Evolutionary conservation across 2,113 vertebrate species (phyloP).

Genomic region (Boleophthalmus pectinirostris): DNA sequence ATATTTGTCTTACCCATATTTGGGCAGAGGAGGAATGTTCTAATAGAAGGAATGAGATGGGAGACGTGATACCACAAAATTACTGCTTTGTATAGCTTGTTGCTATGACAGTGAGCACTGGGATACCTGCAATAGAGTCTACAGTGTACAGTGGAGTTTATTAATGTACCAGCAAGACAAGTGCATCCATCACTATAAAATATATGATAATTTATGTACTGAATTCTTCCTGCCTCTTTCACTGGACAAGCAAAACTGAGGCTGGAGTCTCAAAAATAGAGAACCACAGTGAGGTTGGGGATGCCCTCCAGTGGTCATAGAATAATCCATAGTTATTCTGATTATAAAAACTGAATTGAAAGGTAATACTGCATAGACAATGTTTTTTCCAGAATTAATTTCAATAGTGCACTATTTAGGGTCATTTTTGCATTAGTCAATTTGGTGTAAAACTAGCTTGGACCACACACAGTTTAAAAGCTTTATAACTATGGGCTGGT

Average conservation of each 20-base stretch:
- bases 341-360: background rate
- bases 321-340: slow-evolving; percentile 8
- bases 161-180: background rate
- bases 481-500: too few relatives aligned
- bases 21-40: background rate
- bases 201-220: background rate
- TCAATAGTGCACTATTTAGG: background rate
- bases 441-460: too few relatives aligned
- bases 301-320: slow-evolving; percentile 73
- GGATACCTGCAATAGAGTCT: background rate
- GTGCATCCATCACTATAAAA: background rate
- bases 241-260: background rate
- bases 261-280: background rate
- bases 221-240: background rate
- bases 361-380: background rate
- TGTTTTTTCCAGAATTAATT: background rate
- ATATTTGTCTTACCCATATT: background rate
- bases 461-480: too few relatives aligned
- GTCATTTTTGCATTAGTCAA: background rate
- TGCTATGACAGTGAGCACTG: background rate
- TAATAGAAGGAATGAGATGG: background rate
- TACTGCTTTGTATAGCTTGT: background rate
- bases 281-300: slow-evolving; percentile 45
- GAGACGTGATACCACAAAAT: background rate
- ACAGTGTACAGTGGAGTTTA: background rate